Percentiles rank a stretch among this genome's conserved stretches.
Evolutionary conservation across 2,797 vertebrate species (phyloP).

Genomic region (Chaenodraco wilsoni): DNA sequence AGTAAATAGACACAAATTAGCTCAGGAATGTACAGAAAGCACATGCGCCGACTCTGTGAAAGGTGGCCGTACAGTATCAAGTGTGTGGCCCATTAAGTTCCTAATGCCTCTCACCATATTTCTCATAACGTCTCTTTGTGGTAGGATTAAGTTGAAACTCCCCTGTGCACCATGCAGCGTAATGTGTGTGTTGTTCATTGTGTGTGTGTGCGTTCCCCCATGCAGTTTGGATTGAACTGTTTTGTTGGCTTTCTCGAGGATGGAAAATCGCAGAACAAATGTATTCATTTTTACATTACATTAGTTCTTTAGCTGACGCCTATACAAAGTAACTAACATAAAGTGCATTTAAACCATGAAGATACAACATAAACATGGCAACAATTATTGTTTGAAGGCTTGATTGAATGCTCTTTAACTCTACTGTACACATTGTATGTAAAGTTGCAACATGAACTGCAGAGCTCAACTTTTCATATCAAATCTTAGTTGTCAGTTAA

Average conservation of each 20-base stretch:
- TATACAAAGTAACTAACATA: too few species aligned
- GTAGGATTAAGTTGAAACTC: conserved; percentile 57
- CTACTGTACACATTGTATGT: not conserved
- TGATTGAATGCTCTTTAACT: not conserved
- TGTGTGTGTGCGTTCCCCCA: conserved; percentile 29
- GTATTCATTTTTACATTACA: not conserved
- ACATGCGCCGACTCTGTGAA: conserved; percentile 34
- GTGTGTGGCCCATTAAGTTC: conserved; percentile 59
- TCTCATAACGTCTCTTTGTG: conserved; percentile 59
- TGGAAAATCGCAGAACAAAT: not conserved
- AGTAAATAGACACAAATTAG: conserved; percentile 75
- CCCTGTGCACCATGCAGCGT: conserved; percentile 46
- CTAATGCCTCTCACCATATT: conserved; percentile 58
- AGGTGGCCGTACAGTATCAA: conserved; percentile 32
- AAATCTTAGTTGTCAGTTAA: not conserved
- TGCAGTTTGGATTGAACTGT: conserved; percentile 35
- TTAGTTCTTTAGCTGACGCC: too few species aligned
- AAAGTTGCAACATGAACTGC: not conserved
- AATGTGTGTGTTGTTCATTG: conserved; percentile 54
- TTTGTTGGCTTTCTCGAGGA: conserved; percentile 22
- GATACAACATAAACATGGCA: too few species aligned
- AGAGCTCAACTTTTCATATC: not conserved
- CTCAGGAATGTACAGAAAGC: conserved; percentile 39
- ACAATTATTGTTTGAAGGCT: not conserved
- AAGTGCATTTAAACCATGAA: too few species aligned